Evolutionary conservation across 2,113 vertebrate genomes (phyloP), one percentile per base, ranked within the genome.

Genomic region (Pelmatolapia mariae): DNA sequence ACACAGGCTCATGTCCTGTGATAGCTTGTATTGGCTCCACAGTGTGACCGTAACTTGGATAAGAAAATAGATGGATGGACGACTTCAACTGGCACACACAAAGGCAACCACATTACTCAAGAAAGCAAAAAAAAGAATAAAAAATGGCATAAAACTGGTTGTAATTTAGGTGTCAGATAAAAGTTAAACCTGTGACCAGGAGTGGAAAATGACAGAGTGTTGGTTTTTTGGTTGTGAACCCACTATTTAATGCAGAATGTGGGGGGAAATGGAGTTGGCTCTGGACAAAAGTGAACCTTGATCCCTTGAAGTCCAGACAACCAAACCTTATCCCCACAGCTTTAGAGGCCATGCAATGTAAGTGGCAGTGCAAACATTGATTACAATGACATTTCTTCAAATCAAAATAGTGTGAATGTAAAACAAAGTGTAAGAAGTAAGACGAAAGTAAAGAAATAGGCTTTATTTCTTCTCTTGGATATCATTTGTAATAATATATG

Each of bases 271-370:
- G 31, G 90, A 83, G 57, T 88, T 87, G 88, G 89, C 86, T 89
- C 89, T 85, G 56, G 86, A 88, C 85, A 91, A 56, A 93, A 82
- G 18, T 86, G 89, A 91, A 89, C 88, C 79, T 24, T 91, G 81
- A 95, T 90, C 92, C 87, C 83, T 78, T 86, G 43, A 90, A 95
- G 92, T 47, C 87, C 84, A 91, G 91, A 90, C 91, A 90, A 88
- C 89, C 36, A 33, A 86, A 68, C 76, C 80, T 85, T 86, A 89
- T 93, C 88, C 90, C 45, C 79, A 47, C 57, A 87, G 88, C 81
- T 86, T 92, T 63, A 93, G 63, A 85, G 86, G 66, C 87, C 78
- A 86, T 43, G 13, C 81, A 66, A 86, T 89, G 57, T 81, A 29
- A 89, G 57, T 40, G 11, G 71, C 82, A 26, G 43, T 43, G 86